A percentile compares a stretch with the other conserved stretches of the same genome.
Conservation (phyloP, 2,888 invertebrate species). For the Polyploca ridens region DNA sequence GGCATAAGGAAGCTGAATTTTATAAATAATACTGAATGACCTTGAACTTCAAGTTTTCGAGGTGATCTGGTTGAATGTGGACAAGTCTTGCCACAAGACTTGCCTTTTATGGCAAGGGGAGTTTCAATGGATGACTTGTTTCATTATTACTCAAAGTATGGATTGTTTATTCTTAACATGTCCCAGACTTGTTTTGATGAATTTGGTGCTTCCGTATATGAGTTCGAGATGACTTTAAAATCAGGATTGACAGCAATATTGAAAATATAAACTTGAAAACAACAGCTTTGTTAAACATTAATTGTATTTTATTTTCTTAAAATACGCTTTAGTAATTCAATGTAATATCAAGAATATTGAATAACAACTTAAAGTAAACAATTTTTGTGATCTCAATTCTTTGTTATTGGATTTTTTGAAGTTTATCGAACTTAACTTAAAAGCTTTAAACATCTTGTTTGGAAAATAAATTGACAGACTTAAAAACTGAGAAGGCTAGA, state of each 20-base stretch:
- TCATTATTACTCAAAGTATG: conserved; percentile 9
- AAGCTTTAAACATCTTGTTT: neutral
- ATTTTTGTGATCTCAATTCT: neutral
- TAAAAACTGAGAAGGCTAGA: conserved; percentile 3
- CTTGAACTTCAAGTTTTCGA: conserved; percentile 73
- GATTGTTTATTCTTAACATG: conserved; percentile 15
- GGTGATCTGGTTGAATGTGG: conserved; percentile 53
- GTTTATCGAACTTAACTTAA: neutral
- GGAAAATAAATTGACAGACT: neutral
- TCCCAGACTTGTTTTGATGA: conserved; percentile 11
- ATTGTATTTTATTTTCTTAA: too few species aligned
- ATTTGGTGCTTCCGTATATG: neutral
- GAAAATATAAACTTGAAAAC: neutral
- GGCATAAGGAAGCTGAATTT: conserved; percentile 69
- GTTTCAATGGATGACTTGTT: conserved; percentile 43
- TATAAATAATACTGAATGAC: conserved; percentile 65
- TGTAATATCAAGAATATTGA: too few species aligned
- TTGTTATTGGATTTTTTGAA: neutral
- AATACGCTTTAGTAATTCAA: too few species aligned
- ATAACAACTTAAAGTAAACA: neutral
- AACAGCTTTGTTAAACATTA: neutral
- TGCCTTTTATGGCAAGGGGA: conserved; percentile 56
- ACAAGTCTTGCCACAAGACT: conserved; percentile 48
- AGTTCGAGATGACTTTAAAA: neutral
- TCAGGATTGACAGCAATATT: neutral